Evolutionary conservation across 2,113 vertebrate species (phyloP).

Genomic region (Lamprotornis superbus): DNA sequence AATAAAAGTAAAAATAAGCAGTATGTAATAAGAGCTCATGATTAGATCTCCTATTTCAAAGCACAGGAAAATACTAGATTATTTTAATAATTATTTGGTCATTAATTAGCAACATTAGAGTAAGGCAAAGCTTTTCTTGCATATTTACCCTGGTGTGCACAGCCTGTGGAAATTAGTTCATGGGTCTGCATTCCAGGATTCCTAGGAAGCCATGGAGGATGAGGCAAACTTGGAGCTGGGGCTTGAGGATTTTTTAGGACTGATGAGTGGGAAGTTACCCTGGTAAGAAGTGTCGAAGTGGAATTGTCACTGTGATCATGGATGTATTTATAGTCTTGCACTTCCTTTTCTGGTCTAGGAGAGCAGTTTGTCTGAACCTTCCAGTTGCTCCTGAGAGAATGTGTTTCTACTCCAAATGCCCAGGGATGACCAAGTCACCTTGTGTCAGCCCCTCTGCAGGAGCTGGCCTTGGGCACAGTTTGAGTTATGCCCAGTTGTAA

Average conservation of each 20-base stretch:
- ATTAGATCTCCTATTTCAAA: neutral
- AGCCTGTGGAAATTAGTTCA: neutral
- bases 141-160: neutral
- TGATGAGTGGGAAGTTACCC: neutral
- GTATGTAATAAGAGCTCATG: neutral
- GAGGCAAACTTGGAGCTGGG: neutral
- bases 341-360: neutral
- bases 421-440: neutral
- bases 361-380: neutral
- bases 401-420: neutral
- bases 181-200: neutral
- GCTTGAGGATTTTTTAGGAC: slow-evolving; percentile 17
- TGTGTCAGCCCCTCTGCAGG: neutral
- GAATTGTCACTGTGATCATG: neutral
- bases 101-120: neutral
- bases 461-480: neutral
- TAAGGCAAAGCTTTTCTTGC: neutral
- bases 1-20: neutral
- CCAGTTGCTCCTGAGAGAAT: neutral
- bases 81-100: neutral
- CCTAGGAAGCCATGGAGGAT: neutral
- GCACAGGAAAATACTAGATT: neutral
- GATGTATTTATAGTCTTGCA: neutral
- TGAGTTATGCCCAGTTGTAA: neutral
- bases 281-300: slow-evolving; percentile 9